Evolutionary conservation across 2,797 vertebrate genomes (phyloP).

Genomic region (Lindbergichthys nudifrons): DNA sequence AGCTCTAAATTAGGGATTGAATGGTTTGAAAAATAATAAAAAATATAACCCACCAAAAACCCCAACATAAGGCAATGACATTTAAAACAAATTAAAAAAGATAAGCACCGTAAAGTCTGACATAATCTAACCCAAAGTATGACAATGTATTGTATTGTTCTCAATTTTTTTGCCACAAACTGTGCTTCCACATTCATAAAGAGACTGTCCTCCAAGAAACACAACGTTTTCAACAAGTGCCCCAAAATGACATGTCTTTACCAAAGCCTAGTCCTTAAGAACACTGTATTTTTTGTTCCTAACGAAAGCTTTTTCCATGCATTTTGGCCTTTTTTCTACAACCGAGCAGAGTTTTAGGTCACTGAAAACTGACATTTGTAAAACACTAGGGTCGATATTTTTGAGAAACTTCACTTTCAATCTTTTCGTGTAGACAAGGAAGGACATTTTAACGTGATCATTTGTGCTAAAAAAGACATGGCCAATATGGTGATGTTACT

Average conservation of each 20-base stretch:
- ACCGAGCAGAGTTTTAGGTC: too few species aligned
- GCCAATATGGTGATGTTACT: too few species aligned
- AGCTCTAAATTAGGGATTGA: conserved; percentile 14
- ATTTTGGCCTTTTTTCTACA: too few species aligned
- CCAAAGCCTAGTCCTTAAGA: too few species aligned
- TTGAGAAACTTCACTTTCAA: too few species aligned
- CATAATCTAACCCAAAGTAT: neutral
- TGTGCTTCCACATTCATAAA: neutral
- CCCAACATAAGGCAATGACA: conserved; percentile 3
- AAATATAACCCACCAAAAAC: neutral
- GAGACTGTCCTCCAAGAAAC: neutral
- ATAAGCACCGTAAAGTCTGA: conserved; percentile 9
- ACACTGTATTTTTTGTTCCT: too few species aligned
- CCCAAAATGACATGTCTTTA: neutral
- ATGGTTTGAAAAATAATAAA: neutral
- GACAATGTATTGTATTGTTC: neutral
- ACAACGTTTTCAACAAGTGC: neutral
- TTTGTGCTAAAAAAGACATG: too few species aligned
- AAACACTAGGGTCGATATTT: too few species aligned
- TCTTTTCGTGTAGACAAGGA: too few species aligned
- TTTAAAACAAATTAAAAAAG: neutral
- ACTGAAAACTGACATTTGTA: too few species aligned
- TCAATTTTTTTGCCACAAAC: neutral
- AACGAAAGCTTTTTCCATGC: too few species aligned
- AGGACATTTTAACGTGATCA: too few species aligned